A percentile compares a stretch with the other conserved stretches of the same genome.
phyloP scores from a whole-genome alignment of 1,140 invertebrate species.

The Dolichoris vasculosae region DNA sequence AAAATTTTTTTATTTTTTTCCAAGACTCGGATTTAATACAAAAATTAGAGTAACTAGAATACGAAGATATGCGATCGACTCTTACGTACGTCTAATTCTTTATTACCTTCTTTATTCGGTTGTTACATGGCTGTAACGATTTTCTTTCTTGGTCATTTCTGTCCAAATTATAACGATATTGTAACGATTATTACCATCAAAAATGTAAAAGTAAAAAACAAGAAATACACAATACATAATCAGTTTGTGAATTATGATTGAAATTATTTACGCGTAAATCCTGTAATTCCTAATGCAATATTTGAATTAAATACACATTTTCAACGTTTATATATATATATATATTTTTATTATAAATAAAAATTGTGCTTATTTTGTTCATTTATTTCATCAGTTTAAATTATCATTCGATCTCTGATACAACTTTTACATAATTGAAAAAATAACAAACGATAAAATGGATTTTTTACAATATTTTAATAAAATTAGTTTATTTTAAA shows the following conservation, averaged over 20 bases:
- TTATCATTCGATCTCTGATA: too few species aligned
- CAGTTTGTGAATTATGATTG: slow-evolving; percentile 26
- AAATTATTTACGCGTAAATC: background rate
- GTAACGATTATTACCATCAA: slow-evolving; percentile 15
- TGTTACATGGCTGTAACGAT: background rate
- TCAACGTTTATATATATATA: too few species aligned
- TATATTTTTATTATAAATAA: too few species aligned
- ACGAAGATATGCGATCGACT: too few species aligned
- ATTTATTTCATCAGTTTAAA: too few species aligned
- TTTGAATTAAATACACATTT: background rate
- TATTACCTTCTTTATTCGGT: background rate
- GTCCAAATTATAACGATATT: slow-evolving; percentile 4
- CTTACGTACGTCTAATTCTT: too few species aligned
- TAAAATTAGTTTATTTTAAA: slow-evolving; percentile 20
- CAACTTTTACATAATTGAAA: too few species aligned
- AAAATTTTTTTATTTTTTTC: background rate
- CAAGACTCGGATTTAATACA: too few species aligned
- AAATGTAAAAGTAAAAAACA: slow-evolving; percentile 21
- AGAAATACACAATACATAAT: slow-evolving; percentile 22
- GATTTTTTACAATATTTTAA: background rate
- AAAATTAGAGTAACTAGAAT: too few species aligned
- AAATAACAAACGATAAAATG: too few species aligned
- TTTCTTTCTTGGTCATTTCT: slow-evolving; percentile 11
- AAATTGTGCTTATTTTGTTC: too few species aligned
- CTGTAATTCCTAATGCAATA: background rate